phyloP scores from a whole-genome alignment of 2,797 vertebrate genomes.

The Sandelia bainsii region DNA sequence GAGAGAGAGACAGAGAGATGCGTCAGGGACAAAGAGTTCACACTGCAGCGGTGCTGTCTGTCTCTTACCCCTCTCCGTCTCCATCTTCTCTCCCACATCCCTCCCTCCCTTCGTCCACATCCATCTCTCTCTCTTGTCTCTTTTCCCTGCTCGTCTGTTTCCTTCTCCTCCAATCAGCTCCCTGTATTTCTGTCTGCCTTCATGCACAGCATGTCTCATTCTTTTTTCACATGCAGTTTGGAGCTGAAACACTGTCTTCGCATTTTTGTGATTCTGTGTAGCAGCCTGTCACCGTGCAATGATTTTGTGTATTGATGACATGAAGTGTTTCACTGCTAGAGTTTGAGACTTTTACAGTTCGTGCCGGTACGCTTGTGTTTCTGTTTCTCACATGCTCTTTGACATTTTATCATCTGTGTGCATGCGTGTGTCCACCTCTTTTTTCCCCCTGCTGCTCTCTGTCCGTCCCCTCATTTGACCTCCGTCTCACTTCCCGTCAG shows the following conservation, averaged over 20 bases:
- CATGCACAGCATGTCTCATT: conserved; percentile 15
- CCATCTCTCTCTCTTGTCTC: conserved; percentile 18
- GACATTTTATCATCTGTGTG: conserved; percentile 23
- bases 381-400: conserved; percentile 9
- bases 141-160: conserved; percentile 21
- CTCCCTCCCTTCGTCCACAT: conserved; percentile 32
- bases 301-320: not conserved
- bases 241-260: conserved; percentile 51
- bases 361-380: not conserved
- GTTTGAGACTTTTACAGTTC: not conserved
- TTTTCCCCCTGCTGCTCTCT: conserved; percentile 25
- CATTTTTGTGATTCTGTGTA: conserved; percentile 38
- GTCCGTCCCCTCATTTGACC: conserved; percentile 62
- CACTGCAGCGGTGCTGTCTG: conserved; percentile 69
- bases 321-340: not conserved
- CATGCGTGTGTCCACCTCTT: not conserved
- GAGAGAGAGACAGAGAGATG: conserved; percentile 25
- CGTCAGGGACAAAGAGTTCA: conserved; percentile 73
- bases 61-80: conserved; percentile 42
- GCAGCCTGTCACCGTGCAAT: conserved; percentile 10
- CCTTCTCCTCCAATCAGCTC: conserved; percentile 59
- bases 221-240: conserved; percentile 21
- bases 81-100: conserved; percentile 38
- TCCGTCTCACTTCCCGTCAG: not conserved
- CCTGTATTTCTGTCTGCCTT: conserved; percentile 42